Base-by-base conservation (phyloP, 2,113 vertebrate genomes). In the Microtus ochrogaster region DNA sequence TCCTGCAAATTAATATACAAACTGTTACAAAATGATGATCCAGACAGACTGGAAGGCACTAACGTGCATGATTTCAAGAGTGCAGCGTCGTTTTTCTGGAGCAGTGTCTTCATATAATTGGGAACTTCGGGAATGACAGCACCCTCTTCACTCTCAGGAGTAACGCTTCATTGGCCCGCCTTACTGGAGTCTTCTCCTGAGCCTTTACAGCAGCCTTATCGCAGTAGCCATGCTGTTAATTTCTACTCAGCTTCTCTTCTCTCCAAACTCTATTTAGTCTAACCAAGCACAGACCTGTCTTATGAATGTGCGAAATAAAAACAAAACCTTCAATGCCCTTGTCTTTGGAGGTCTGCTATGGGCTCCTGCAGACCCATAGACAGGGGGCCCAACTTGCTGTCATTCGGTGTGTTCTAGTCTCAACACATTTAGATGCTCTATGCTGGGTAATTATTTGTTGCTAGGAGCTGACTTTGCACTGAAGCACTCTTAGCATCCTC, bases 251-350 rank as follows among this genome's bases (percentile, higher is more conserved):
- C 7, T 89, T 94, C 78, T 89, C 33, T 63, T 41, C 16, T 94
- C 66, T 78, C 55, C n/a, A 83, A 94, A 94, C 26, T 81, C 3
- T 16, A 14, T 92, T 96, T 94, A 47, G 16, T 77, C 33, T 30
- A 95, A 14, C 47, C 4, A 72, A 61, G 14, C 65, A 68, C 65
- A 96, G 26, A 89, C 33, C 30, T 86, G 82, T 88, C 66, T 55
- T 63, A 63, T 41, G 26, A 95, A 86, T 21, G 14, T 87, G 92
- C 39, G 84, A 55, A 83, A 16, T 2, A 93, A n/a, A 77, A 58
- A 19, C 73, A 79, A 21, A 70, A 66, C 4, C 72, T 72, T 84
- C 8, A 72, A 33, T 84, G 28, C 79, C 36, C 70, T 63, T 89
- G 47, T 10, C 52, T 83, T 93, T 78, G 16, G 28, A 22, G 28